Percentiles rank a stretch among this genome's conserved stretches.
Conservation (phyloP, 2,113 vertebrate species). For the Malaclemys terrapin region DNA sequence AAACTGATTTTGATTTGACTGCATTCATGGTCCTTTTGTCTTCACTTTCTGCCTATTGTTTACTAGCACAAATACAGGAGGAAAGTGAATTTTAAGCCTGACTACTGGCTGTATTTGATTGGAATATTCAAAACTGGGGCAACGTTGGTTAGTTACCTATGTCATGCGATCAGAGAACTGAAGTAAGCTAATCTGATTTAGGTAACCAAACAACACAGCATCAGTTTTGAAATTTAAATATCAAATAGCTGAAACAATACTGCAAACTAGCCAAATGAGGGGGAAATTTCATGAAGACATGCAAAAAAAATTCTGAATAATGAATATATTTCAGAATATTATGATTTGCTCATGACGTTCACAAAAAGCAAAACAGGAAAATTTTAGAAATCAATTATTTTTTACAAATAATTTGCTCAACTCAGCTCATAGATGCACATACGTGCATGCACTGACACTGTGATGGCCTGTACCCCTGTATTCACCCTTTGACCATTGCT, state of each 20-base stretch:
- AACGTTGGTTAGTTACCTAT: not conserved
- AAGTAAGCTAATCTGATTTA: not conserved
- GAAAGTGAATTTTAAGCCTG: not conserved
- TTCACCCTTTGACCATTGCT: not conserved
- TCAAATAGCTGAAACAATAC: not conserved
- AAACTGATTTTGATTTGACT: not conserved
- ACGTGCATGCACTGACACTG: not conserved
- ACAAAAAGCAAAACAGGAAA: not conserved
- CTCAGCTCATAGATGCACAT: not conserved
- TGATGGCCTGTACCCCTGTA: not conserved
- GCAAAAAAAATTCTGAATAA: not conserved
- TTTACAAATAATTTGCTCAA: not conserved
- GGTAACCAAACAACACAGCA: not conserved
- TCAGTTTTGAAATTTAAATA: not conserved
- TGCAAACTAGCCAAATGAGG: not conserved
- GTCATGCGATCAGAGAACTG: not conserved
- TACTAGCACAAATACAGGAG: not conserved
- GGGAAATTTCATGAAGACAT: not conserved
- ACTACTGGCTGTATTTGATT: not conserved
- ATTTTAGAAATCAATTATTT: not conserved
- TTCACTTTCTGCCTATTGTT: not conserved
- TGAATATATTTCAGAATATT: not conserved
- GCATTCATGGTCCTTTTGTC: not conserved
- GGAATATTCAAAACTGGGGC: not conserved
- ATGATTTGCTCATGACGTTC: not conserved